These are phyloP conservation scores for Limosa lapponica DNA, from an alignment of 2,797 vertebrate species.

Conservation along the genomic window DNA sequence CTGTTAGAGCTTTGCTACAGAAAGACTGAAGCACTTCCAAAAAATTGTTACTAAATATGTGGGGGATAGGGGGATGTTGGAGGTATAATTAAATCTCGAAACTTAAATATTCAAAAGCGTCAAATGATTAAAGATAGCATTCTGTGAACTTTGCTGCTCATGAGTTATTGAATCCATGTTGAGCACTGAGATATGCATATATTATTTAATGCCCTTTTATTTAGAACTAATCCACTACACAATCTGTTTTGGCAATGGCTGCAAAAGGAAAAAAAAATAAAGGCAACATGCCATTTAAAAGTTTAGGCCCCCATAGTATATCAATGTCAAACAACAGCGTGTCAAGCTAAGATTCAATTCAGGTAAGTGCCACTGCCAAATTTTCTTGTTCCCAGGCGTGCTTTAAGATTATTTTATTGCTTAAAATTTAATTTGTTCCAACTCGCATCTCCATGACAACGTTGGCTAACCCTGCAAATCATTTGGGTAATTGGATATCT, in stretches of 20 bases:
- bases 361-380: slow-evolving; percentile 86
- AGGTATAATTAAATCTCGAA: slow-evolving; percentile 50
- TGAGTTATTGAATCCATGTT: slow-evolving; percentile 50
- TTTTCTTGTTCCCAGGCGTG: slow-evolving; percentile 91
- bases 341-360: slow-evolving; percentile 86
- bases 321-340: slow-evolving; percentile 84
- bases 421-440: slow-evolving; percentile 95
- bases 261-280: not conserved
- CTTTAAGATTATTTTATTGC: slow-evolving; percentile 96
- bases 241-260: slow-evolving; percentile 28
- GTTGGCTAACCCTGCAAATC: slow-evolving; percentile 92
- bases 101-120: slow-evolving; percentile 53
- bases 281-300: slow-evolving; percentile 69
- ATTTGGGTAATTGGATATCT: slow-evolving; percentile 95
- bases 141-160: slow-evolving; percentile 49
- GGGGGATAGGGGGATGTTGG: not conserved
- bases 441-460: slow-evolving; percentile 93
- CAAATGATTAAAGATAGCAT: slow-evolving; percentile 52
- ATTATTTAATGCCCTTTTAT: slow-evolving; percentile 57
- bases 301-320: slow-evolving; percentile 75
- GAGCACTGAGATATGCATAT: not conserved
- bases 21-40: not conserved
- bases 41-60: slow-evolving; percentile 13
- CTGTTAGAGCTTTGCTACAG: not conserved
- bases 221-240: slow-evolving; percentile 49